Base-by-base conservation (phyloP, 2,113 vertebrate genomes). In the Bolborhynchus lineola region DNA sequence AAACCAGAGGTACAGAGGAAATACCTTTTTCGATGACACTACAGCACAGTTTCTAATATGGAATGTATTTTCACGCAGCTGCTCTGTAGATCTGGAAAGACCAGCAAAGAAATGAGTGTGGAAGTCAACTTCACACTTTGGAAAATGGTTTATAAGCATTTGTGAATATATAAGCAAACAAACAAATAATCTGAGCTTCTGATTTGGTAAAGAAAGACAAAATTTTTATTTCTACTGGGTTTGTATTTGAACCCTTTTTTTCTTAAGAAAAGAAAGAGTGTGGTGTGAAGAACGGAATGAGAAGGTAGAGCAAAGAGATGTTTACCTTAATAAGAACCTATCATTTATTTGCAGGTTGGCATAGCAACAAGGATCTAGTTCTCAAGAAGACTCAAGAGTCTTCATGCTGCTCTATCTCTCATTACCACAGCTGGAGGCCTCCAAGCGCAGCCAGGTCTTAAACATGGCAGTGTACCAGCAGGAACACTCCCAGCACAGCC, bases 251-350 rank as follows among this genome's bases (percentile, higher is more conserved):
- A 5, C 2, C 7, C 3, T n/a, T n/a, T 59, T 42, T 60, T 67
- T 33, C 25, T 83, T 33, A 74, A 74, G 74, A 47, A 82, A 92
- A 71, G 7, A 37, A 57, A 10, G 11, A 7, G 11, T 5, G 20
- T 2, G 0, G 3, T 2, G 2, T 15, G 9, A 3, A 7, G 11
- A 7, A 24, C 42, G 50, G 9, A 59, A 65, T 31, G 7, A 62
- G 21, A 70, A 76, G 13, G 13, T 13, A 52, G 37, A 77, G 41
- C 21, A 37, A 72, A 47, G 21, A 62, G 65, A 31, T 55, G 5
- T 49, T 87, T 72, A 41, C 7, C 6, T 70, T 41, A 20, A 53
- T 65, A 41, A 59, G n/a, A 82, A 47, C 19, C 60, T 25, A 15
- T 24, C 3, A 31, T 68, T 72, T 67, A 72, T 62, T 82, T 46